Conservation (phyloP, 2,797 vertebrate genomes). For the Pterois miles region DNA sequence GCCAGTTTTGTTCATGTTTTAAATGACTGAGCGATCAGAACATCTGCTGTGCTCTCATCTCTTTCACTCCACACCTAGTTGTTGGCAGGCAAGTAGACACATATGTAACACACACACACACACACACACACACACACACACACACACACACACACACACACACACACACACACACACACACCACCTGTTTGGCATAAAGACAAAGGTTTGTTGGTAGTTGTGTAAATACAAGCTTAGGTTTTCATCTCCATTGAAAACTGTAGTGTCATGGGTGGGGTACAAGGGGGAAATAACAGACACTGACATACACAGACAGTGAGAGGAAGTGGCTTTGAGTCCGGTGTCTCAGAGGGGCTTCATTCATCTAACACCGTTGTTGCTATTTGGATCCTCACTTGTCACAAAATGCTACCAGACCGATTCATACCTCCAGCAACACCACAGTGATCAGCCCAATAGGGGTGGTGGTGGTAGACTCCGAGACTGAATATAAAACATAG, state of each 20-base stretch:
- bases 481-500: background rate
- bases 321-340: background rate
- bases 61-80: constrained; percentile 59
- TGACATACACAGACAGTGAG: background rate
- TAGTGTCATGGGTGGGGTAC: constrained; percentile 19
- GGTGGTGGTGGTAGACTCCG: accelerated
- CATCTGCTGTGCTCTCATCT: constrained; percentile 71
- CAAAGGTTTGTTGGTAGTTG: constrained; percentile 52
- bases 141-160: constrained; percentile 13
- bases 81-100: constrained; percentile 56
- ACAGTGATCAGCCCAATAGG: background rate
- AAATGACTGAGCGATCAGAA: constrained; percentile 69
- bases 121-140: constrained; percentile 30
- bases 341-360: background rate
- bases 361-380: constrained; percentile 20
- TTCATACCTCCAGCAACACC: background rate
- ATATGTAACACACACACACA: constrained; percentile 17
- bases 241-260: constrained; percentile 40
- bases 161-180: constrained; percentile 25
- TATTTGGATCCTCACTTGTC: constrained; percentile 5
- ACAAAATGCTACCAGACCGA: background rate
- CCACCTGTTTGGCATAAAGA: constrained; percentile 68
- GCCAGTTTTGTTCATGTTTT: constrained; percentile 62
- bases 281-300: constrained; percentile 22
- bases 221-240: constrained; percentile 56